Conservation (phyloP, 2,797 vertebrate genomes). For the Hemitrygon akajei region DNA sequence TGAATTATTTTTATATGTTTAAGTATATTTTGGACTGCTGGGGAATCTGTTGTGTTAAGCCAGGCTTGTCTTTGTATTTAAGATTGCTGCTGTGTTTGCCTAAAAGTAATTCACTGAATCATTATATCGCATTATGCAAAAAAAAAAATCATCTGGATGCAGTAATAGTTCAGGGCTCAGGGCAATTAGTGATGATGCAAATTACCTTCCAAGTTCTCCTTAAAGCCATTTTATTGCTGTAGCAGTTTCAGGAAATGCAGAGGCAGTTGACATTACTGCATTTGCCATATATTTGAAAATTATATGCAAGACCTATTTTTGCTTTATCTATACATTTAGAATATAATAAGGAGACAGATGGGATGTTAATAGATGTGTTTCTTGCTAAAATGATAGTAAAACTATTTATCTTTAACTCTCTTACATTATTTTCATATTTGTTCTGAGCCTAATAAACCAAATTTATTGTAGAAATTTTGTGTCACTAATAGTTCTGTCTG, state of each 20-base stretch:
- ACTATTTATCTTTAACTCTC: background rate
- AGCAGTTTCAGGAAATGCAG: background rate
- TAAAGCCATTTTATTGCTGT: background rate
- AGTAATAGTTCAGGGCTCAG: background rate
- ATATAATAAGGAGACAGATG: background rate
- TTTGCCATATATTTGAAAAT: conserved; percentile 12
- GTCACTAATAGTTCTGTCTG: conserved; percentile 31
- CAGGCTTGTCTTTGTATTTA: conserved; percentile 16
- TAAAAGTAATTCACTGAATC: conserved; percentile 16
- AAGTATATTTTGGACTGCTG: background rate
- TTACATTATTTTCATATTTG: conserved; percentile 18
- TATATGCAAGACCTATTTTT: conserved; percentile 27
- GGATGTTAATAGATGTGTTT: conserved; percentile 6
- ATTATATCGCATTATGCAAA: background rate
- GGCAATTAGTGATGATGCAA: background rate
- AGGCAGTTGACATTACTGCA: background rate
- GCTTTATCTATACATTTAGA: conserved; percentile 7
- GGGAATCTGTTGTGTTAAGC: background rate
- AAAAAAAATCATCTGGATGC: background rate
- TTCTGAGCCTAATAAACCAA: conserved; percentile 21
- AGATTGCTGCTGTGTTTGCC: conserved; percentile 6
- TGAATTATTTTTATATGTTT: conserved; percentile 26
- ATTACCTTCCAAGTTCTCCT: background rate
- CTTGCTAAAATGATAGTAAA: background rate
- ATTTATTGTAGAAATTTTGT: background rate